phyloP scores from a whole-genome alignment of 2,888 invertebrate genomes.

The Neoscelio sp. region DNA sequence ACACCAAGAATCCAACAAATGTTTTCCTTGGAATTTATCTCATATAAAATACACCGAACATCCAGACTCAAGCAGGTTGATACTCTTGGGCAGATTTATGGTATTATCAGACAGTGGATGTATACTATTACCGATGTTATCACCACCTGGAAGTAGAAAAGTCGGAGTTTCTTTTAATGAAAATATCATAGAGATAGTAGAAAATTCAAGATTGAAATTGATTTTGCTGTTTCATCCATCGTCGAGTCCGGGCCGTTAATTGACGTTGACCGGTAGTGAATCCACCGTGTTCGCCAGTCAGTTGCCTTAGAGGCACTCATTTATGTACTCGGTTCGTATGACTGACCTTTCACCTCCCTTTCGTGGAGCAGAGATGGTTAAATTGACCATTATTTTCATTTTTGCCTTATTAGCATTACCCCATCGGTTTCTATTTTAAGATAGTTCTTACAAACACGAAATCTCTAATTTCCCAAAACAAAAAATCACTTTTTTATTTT shows the following conservation, averaged over 20 bases:
- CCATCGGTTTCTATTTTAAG: slow-evolving; percentile 44
- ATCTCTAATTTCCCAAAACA: slow-evolving; percentile 22
- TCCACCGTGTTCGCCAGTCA: slow-evolving; percentile 43
- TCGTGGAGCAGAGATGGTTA: slow-evolving; percentile 61
- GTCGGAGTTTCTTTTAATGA: slow-evolving; percentile 15
- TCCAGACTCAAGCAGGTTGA: too few species aligned
- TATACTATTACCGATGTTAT: slow-evolving; percentile 26
- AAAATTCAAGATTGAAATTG: slow-evolving; percentile 29
- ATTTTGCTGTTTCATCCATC: slow-evolving; percentile 41
- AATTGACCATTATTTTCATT: slow-evolving; percentile 66
- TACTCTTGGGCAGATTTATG: slow-evolving; percentile 15
- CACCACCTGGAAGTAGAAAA: neutral
- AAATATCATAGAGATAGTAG: slow-evolving; percentile 25
- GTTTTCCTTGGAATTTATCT: too few species aligned
- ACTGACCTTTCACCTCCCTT: slow-evolving; percentile 56
- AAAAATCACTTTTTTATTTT: too few species aligned
- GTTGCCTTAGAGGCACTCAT: slow-evolving; percentile 49
- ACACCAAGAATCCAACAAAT: too few species aligned
- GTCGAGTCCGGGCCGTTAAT: slow-evolving; percentile 42
- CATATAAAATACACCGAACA: too few species aligned
- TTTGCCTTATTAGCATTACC: slow-evolving; percentile 46
- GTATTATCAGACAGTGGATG: slow-evolving; percentile 7
- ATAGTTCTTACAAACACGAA: slow-evolving; percentile 22
- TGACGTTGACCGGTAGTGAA: slow-evolving; percentile 55
- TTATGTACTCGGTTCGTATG: slow-evolving; percentile 49